These are phyloP conservation scores for Cyprinodon variegatus DNA, from an alignment of 2,113 vertebrate species.

Conservation along the genomic window DNA sequence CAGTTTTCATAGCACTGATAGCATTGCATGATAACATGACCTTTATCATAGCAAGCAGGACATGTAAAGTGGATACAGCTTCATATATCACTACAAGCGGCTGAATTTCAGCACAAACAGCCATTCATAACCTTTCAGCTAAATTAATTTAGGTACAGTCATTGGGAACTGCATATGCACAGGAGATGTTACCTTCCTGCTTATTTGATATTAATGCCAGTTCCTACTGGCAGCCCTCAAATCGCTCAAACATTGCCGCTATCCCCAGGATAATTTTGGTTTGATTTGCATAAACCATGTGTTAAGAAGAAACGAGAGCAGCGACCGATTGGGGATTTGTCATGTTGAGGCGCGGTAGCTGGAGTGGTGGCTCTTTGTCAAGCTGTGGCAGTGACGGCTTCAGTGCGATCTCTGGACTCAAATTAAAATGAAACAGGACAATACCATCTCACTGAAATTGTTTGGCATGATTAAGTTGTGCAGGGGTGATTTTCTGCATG, in stretches of 20 bases:
- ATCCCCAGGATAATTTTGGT: constrained; percentile 76
- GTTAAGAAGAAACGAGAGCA: constrained; percentile 74
- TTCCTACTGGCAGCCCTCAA: constrained; percentile 70
- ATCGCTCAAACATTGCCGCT: constrained; percentile 78
- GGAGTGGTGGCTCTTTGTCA: constrained; percentile 75
- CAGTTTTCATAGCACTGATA: constrained; percentile 83
- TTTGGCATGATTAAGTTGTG: constrained; percentile 74
- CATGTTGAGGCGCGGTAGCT: constrained; percentile 69
- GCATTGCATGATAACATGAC: constrained; percentile 94
- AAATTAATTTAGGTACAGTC: constrained; percentile 86
- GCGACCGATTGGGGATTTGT: constrained; percentile 79
- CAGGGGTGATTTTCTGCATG: constrained; percentile 65
- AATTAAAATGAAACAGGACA: constrained; percentile 78
- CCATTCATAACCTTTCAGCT: constrained; percentile 87
- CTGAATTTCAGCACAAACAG: constrained; percentile 84
- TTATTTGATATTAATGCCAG: constrained; percentile 79
- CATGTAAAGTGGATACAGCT: constrained; percentile 87
- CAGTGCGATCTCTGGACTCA: constrained; percentile 62
- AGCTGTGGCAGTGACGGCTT: constrained; percentile 63
- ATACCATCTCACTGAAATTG: constrained; percentile 64
- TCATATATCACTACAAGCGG: constrained; percentile 91
- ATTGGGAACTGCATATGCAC: constrained; percentile 76
- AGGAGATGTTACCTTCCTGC: constrained; percentile 73
- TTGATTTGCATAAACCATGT: constrained; percentile 85
- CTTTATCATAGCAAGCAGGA: constrained; percentile 90